Percentiles rank a stretch among this genome's conserved stretches.
These are phyloP conservation scores for Octonoba sinensis DNA, from an alignment of 2,888 invertebrate genomes.

Conservation along the genomic window DNA sequence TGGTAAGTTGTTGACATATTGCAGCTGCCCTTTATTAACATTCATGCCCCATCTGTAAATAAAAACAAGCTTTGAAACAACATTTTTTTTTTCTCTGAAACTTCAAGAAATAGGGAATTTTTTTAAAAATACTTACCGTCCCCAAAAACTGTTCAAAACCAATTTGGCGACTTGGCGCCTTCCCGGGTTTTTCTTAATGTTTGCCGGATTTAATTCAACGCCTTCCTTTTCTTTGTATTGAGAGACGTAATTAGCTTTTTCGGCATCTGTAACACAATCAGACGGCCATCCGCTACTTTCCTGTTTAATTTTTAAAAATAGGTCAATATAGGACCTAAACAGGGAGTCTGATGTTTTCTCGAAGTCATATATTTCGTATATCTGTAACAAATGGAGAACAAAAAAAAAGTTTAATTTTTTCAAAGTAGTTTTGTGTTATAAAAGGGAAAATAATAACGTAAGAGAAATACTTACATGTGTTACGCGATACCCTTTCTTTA, in stretches of 20 bases:
- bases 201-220: neutral
- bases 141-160: conserved; percentile 26
- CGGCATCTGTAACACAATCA: neutral
- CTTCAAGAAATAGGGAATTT: neutral
- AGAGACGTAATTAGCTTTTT: neutral
- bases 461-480: too few relatives aligned
- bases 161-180: conserved; percentile 1
- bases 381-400: neutral
- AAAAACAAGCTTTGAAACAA: neutral
- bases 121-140: neutral
- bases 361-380: conserved; percentile 12
- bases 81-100: neutral
- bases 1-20: neutral
- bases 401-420: too few relatives aligned
- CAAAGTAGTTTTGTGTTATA: too few relatives aligned
- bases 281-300: neutral
- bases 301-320: conserved; percentile 27
- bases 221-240: conserved; percentile 7
- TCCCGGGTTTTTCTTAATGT: neutral
- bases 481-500: too few relatives aligned
- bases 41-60: conserved; percentile 19
- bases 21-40: neutral
- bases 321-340: conserved; percentile 2
- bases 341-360: neutral
- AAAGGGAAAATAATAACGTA: too few relatives aligned